These are phyloP conservation scores for Rattus rattus DNA, from an alignment of 2,113 vertebrate species.

Conservation along the genomic window DNA sequence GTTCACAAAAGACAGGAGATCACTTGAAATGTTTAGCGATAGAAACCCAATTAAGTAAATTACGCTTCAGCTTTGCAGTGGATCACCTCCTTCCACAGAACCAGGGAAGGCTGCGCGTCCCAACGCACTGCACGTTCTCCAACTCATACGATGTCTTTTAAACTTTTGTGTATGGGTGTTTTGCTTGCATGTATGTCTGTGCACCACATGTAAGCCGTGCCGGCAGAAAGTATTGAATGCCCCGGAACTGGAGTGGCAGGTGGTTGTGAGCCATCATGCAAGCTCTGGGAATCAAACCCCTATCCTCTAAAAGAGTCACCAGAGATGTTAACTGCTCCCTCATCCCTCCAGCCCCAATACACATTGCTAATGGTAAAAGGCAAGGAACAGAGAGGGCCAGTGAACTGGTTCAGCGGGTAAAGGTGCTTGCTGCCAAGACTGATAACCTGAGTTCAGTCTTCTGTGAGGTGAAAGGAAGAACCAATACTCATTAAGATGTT, in stretches of 20 bases:
- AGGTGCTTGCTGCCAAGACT: neutral
- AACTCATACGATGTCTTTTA: neutral
- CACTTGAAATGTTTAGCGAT: conserved; percentile 75
- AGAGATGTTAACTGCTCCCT: neutral
- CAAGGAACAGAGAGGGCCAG: neutral
- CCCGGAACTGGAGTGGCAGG: neutral
- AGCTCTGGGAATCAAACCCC: too few species aligned
- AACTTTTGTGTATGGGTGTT: neutral
- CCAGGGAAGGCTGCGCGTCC: neutral
- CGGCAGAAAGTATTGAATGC: too few species aligned
- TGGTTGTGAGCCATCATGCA: neutral
- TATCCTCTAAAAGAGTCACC: neutral
- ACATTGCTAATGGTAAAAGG: neutral
- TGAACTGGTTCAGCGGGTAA: neutral
- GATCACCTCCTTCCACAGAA: conserved; percentile 46
- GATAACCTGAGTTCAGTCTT: neutral
- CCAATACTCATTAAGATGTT: neutral
- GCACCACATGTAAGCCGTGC: neutral
- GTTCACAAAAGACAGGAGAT: conserved; percentile 72
- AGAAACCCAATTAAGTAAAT: conserved; percentile 71
- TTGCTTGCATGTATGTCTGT: neutral
- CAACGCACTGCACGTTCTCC: neutral
- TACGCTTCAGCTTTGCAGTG: conserved; percentile 33
- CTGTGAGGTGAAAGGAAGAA: neutral
- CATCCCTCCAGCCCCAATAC: neutral